These are phyloP conservation scores for Teleogryllus oceanicus DNA, from an alignment of 2,888 invertebrate species.

Conservation along the genomic window DNA sequence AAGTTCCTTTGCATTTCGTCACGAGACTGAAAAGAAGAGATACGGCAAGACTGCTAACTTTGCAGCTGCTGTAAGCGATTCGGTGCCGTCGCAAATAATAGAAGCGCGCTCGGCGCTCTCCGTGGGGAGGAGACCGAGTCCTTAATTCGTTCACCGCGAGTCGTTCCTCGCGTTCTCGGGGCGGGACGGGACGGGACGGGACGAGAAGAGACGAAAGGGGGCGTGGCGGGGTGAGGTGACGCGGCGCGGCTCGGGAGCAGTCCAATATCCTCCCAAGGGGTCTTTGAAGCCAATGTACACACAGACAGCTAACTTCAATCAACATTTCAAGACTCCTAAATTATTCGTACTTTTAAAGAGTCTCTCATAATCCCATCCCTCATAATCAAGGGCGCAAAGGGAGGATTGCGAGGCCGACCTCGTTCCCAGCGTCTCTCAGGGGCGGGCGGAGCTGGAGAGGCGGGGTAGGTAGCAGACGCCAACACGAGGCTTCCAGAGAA, in stretches of 20 bases:
- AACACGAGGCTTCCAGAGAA: too few relatives aligned
- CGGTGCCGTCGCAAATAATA: neutral
- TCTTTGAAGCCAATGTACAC: slow-evolving; percentile 10
- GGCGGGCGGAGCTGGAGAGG: neutral
- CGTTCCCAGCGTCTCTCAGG: neutral
- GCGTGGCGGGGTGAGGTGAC: neutral
- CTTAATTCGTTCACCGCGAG: neutral
- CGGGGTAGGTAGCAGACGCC: too few relatives aligned
- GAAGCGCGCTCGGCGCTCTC: neutral
- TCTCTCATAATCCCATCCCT: neutral
- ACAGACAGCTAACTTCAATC: neutral
- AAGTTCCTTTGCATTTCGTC: too few relatives aligned
- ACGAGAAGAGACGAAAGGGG: too few relatives aligned
- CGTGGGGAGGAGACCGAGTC: neutral
- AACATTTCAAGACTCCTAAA: slow-evolving; percentile 18
- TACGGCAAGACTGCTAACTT: too few relatives aligned
- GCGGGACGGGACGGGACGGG: neutral
- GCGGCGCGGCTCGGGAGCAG: neutral
- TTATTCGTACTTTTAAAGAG: slow-evolving; percentile 9
- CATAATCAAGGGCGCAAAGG: neutral
- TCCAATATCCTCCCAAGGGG: neutral
- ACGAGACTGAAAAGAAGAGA: too few relatives aligned
- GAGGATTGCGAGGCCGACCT: neutral
- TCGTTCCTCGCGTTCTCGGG: neutral
- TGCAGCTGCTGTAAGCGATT: too few relatives aligned